phyloP scores from a whole-genome alignment of 2,888 invertebrate species.

The Cyclophora albipunctata region DNA sequence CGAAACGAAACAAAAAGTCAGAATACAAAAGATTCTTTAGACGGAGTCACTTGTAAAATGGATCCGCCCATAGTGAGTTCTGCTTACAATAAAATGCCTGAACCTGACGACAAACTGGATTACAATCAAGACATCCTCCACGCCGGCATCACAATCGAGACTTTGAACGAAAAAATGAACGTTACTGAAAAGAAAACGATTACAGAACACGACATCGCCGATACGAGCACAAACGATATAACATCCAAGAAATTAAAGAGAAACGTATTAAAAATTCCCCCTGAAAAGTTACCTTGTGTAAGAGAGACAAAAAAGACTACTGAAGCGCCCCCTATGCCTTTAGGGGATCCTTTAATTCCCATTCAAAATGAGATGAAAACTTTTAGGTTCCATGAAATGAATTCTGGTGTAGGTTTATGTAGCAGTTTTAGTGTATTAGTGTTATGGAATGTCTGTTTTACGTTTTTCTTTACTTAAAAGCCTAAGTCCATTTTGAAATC shows the following conservation, averaged over 20 bases:
- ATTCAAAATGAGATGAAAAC: constrained; percentile 70
- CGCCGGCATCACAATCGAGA: constrained; percentile 53
- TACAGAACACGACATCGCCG: constrained; percentile 32
- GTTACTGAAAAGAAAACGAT: constrained; percentile 45
- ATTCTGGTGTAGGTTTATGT: constrained; percentile 29
- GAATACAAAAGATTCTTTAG: constrained; percentile 80
- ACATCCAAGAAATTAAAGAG: constrained; percentile 53
- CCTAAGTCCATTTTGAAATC: constrained; percentile 28
- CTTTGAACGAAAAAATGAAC: constrained; percentile 49
- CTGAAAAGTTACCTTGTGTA: constrained; percentile 61
- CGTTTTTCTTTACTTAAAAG: constrained; percentile 57
- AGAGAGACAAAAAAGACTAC: constrained; percentile 53
- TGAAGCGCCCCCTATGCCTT: constrained; percentile 40
- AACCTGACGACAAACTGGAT: constrained; percentile 44
- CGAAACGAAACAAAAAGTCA: constrained; percentile 84
- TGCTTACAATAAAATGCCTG: constrained; percentile 63
- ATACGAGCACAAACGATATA: constrained; percentile 34
- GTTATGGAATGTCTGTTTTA: constrained; percentile 47
- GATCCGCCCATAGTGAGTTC: constrained; percentile 70
- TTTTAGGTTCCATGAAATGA: constrained; percentile 56
- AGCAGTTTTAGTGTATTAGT: constrained; percentile 28
- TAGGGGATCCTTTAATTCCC: constrained; percentile 60
- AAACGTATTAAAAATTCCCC: constrained; percentile 54
- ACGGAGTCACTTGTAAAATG: constrained; percentile 82
- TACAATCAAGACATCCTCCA: constrained; percentile 55